These are phyloP conservation scores for Julus scanicus DNA, from an alignment of 2,888 invertebrate genomes.

Conservation along the genomic window DNA sequence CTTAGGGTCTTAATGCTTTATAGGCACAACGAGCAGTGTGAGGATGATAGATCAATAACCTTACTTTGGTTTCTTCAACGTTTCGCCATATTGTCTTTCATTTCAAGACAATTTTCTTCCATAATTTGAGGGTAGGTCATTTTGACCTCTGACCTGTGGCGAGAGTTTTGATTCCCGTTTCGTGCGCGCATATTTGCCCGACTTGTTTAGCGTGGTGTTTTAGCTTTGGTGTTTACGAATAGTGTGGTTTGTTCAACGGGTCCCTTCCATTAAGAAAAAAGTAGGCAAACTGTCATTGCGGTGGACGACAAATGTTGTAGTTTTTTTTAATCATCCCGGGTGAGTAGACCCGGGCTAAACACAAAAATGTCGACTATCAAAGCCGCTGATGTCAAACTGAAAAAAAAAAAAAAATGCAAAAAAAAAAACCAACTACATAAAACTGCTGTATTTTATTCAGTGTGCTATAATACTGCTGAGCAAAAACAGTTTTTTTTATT, in stretches of 20 bases:
- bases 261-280: slow-evolving; percentile 51
- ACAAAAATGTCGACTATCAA: slow-evolving; percentile 45
- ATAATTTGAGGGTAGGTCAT: neutral
- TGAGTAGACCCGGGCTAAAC: slow-evolving; percentile 36
- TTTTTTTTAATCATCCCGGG: slow-evolving; percentile 44
- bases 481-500: slow-evolving; percentile 43
- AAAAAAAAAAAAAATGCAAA: neutral
- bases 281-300: slow-evolving; percentile 47
- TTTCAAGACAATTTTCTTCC: neutral
- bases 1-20: neutral
- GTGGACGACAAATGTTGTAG: slow-evolving; percentile 48
- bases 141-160: neutral
- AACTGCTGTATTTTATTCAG: slow-evolving; percentile 47
- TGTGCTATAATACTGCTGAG: slow-evolving; percentile 44
- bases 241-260: slow-evolving; percentile 56
- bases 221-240: slow-evolving; percentile 56
- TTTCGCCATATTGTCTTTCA: no score
- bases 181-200: slow-evolving; percentile 49
- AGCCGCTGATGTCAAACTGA: slow-evolving; percentile 3
- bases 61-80: no score
- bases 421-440: neutral
- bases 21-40: no score
- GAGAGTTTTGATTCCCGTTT: slow-evolving; percentile 50
- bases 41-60: no score
- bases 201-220: slow-evolving; percentile 54